phyloP scores from a whole-genome alignment of 92 coral and sea anemone genomes.

The Plumapathes pennacea region DNA sequence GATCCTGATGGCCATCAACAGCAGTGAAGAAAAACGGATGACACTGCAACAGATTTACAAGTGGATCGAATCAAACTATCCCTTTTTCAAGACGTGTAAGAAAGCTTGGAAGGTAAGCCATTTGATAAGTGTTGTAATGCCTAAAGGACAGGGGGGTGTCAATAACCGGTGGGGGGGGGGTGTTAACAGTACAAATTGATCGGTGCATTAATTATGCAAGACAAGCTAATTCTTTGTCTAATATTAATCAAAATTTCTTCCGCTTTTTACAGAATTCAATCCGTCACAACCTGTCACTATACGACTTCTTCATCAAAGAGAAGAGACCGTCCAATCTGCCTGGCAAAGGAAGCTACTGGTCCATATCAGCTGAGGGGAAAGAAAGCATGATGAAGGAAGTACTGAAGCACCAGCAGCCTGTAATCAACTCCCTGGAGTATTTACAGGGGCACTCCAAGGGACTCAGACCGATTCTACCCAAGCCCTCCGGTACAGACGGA shows the following conservation, averaged over 20 bases:
- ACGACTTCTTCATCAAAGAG: slow-evolving; percentile 91
- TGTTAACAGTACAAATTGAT: too few species aligned
- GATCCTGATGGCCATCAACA: slow-evolving; percentile 93
- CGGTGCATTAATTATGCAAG: too few species aligned
- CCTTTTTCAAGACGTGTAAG: slow-evolving; percentile 85
- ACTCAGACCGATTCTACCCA: slow-evolving; percentile 88
- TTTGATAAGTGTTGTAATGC: background rate
- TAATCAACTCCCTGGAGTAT: slow-evolving; percentile 32
- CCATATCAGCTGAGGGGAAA: slow-evolving; percentile 95
- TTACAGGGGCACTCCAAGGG: slow-evolving; percentile 40
- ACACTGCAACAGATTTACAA: slow-evolving; percentile 89
- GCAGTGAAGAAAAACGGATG: slow-evolving; percentile 89
- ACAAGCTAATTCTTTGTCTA: too few species aligned
- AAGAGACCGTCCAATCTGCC: slow-evolving; percentile 78
- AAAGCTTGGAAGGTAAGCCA: slow-evolving; percentile 93
- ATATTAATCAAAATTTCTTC: slow-evolving; percentile 7
- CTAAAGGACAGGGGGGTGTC: too few species aligned
- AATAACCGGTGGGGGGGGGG: too few species aligned
- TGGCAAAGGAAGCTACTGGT: slow-evolving; percentile 98
- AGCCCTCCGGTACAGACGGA: slow-evolving; percentile 58
- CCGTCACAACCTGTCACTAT: slow-evolving; percentile 94
- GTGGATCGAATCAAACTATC: slow-evolving; percentile 91
- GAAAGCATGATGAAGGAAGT: slow-evolving; percentile 87
- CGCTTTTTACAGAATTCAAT: slow-evolving; percentile 83
- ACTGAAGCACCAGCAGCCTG: slow-evolving; percentile 76